phyloP scores from a whole-genome alignment of 2,888 invertebrate species.

The Smittia sp. region DNA sequence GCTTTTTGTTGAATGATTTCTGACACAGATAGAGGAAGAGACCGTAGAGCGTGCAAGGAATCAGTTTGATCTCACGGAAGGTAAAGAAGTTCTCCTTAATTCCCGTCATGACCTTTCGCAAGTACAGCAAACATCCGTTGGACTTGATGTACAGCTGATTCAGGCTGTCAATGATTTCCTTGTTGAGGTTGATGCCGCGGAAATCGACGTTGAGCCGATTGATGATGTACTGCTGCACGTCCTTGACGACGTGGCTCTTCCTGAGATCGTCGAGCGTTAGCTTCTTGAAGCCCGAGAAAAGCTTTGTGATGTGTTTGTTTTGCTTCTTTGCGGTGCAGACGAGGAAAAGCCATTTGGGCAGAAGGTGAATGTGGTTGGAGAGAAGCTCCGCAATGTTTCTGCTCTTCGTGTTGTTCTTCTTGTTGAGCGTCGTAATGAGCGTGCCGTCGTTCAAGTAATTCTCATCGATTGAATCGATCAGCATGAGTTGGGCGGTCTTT shows the following conservation, averaged over 20 bases:
- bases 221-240: conserved; percentile 93
- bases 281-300: conserved; percentile 87
- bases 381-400: conserved; percentile 78
- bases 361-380: conserved; percentile 82
- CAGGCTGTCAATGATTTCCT: conserved; percentile 89
- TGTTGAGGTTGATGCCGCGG: conserved; percentile 76
- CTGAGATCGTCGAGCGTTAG: conserved; percentile 87
- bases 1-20: conserved; percentile 82
- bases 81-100: conserved; percentile 92
- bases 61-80: conserved; percentile 84
- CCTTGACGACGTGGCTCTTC: conserved; percentile 85
- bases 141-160: conserved; percentile 95
- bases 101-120: conserved; percentile 86
- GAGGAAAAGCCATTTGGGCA: conserved; percentile 90
- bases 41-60: conserved; percentile 93
- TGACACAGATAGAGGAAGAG: conserved; percentile 94
- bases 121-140: conserved; percentile 85
- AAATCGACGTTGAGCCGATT: conserved; percentile 87
- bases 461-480: conserved; percentile 93
- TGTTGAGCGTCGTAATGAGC: conserved; percentile 58
- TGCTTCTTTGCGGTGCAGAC: conserved; percentile 86
- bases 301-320: conserved; percentile 74
- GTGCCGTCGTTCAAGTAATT: conserved; percentile 59
- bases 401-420: conserved; percentile 54
- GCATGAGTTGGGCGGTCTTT: conserved; percentile 75